A percentile compares a stretch with the other conserved stretches of the same genome.
These are phyloP conservation scores for Cheiracanthium punctorium DNA, from an alignment of 2,888 invertebrate species.

Conservation along the genomic window DNA sequence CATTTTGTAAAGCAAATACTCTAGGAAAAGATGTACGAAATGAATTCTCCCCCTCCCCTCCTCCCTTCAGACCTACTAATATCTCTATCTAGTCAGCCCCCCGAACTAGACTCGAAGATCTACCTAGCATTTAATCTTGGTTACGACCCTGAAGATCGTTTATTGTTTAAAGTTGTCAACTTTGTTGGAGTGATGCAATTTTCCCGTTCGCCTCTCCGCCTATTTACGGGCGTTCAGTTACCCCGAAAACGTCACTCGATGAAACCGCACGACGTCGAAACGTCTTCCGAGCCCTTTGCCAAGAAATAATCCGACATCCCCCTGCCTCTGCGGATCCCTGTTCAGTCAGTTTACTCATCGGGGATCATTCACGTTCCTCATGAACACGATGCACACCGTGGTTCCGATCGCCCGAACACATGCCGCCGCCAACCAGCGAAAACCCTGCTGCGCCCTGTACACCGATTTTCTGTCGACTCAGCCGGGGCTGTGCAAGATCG, in stretches of 20 bases:
- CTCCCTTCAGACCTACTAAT: no score
- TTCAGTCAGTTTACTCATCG: not conserved
- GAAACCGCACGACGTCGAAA: not conserved
- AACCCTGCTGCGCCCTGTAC: constrained; percentile 84
- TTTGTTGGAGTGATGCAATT: no score
- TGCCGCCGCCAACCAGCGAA: constrained; percentile 8
- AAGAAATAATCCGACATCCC: not conserved
- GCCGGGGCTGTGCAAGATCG: constrained; percentile 85
- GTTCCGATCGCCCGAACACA: constrained; percentile 25
- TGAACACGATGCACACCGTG: not conserved
- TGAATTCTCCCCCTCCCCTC: no score
- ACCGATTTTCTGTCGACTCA: constrained; percentile 84
- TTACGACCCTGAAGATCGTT: not conserved
- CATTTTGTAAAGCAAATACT: no score
- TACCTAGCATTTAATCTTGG: not conserved
- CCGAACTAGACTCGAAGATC: not conserved
- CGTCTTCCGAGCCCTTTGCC: not conserved
- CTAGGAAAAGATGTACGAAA: no score
- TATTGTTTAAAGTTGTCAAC: no score
- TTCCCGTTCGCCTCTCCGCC: no score
- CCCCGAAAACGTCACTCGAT: not conserved
- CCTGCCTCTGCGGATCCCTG: not conserved
- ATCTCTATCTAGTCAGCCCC: no score
- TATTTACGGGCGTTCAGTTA: not conserved
- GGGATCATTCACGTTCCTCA: no score